Evolutionary conservation across 37 sponge, comb jelly and placozoan species (phyloP), one percentile per base, ranked within the genome.

Genomic region (Aplysina aerophoba): DNA sequence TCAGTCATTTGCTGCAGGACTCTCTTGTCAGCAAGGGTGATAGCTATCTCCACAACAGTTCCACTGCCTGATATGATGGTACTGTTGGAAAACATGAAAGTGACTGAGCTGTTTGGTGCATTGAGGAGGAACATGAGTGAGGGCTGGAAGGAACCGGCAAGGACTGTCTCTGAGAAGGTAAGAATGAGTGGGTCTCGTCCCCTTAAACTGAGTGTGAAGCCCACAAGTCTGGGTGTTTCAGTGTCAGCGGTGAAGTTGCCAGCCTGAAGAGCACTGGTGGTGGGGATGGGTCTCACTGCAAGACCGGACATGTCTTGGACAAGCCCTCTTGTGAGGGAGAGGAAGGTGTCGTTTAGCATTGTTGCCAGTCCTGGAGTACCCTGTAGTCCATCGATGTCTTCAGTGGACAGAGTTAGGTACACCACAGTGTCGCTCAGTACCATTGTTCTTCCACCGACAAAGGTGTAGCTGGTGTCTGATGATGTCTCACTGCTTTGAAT

Each of bases 151-250:
- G 80, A 73, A 15, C 33, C 21, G 5, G 86, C 68, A 16, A 86
- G 16, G 0, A 97, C 95, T n/a, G 94, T 89, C 59, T 97, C 97
- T 31, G 93, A 91, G 82, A 97, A 97, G 17, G 95, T 92, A 31
- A 97, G 86, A 62, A 85, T 85, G 20, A 97, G 83, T 21, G 86
- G 87, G 55, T 90, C 92, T 84, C 50, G 39, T 39, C 88, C 90
- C 72, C 83, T 83, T n/a, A 97, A 65, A 79, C 90, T 94, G 55
- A 97, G 68, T 24, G 89, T 80, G 69, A 94, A 94, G 20, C 85
- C 88, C 20, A 92, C 55, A 65, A 97, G 79, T 41, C 69, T 31
- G 13, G 97, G 97, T 11, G 24, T 16, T 28, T 56, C 67, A 20
- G 68, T 85, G 35, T 97, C 94, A 12, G 19, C 30, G 40, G 84